Base-by-base conservation (phyloP, 2,797 vertebrate species). In the Bovichtus diacanthus region DNA sequence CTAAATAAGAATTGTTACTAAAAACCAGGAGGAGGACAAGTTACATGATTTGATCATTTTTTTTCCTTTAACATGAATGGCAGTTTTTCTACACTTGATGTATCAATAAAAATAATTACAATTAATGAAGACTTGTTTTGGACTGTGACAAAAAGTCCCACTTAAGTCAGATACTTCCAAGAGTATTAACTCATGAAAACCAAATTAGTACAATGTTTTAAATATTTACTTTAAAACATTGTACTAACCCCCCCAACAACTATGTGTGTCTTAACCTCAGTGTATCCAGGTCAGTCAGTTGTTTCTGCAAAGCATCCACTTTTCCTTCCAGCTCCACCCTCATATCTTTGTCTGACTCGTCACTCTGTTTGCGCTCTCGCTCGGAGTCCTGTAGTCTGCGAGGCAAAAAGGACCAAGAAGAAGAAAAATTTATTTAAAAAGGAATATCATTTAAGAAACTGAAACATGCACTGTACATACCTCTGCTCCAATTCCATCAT, bases 401-500 rank as follows among this genome's bases (percentile, higher is more conserved):
- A 36, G 0, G 10, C 39, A 49, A 23, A 60, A 67, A 78, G 13
- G 2, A 60, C 19, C 11, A 41, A 71, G 23, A 6, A 41, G 8
- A 10, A 27, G 10, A 6, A 46, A n/a, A 2, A 5, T 46, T 3
- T 2, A 11, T 62, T 55, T 5, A 23, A 12, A 36, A 16, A 39
- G 18, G 2, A 55, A 43, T 2, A 1, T 12, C 2, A 23, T 27
- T 46, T 18, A 1, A 5, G 34, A 10, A 19, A 51, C 10, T 16
- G 3, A 21, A 23, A 23, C 11, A 19, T 3, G 16, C 36, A 41
- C 12, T 19, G 16, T 0, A 15, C 61, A 21, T 43, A 94, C 95
- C 95, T 93, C 78, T 95, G 96, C 85, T 97, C 97, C 68, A 99
- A 93, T 43, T 97, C 96, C 76, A 92, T 93, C 96, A 97, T 97